phyloP scores from a whole-genome alignment of 2,797 vertebrate genomes.

The Ammospiza maritima region DNA sequence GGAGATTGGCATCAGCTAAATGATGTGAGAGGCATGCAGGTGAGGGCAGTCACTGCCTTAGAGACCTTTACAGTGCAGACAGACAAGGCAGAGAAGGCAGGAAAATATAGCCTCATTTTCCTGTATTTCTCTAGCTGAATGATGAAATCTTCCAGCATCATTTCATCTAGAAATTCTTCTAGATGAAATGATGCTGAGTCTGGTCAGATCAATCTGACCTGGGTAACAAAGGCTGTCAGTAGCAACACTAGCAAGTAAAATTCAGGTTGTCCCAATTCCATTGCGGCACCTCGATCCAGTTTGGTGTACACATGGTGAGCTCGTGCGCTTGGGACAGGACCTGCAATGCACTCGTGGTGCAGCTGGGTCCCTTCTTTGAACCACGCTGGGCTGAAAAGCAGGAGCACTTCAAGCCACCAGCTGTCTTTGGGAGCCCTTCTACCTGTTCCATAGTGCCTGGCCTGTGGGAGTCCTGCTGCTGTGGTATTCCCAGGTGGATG shows the following conservation, averaged over 20 bases:
- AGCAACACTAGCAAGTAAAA: background rate
- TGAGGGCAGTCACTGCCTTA: background rate
- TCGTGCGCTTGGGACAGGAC: fast-evolving
- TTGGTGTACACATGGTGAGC: background rate
- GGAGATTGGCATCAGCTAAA: background rate
- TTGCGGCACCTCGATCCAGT: fast-evolving
- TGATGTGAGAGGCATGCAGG: background rate
- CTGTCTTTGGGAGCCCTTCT: background rate
- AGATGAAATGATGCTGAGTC: background rate
- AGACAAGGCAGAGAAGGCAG: background rate
- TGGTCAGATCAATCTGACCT: background rate
- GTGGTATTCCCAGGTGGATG: background rate
- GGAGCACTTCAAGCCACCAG: background rate
- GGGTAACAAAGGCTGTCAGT: background rate
- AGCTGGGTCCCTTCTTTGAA: background rate
- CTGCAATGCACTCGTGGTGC: background rate
- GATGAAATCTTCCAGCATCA: too few relatives aligned
- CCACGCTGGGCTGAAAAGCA: background rate
- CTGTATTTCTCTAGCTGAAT: background rate
- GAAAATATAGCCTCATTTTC: background rate
- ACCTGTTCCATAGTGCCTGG: background rate
- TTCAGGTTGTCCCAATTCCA: background rate
- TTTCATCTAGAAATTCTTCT: too few relatives aligned
- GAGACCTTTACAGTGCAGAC: background rate
- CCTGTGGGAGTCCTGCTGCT: background rate